Evolutionary conservation across 1,140 invertebrate species (phyloP).

Genomic region (Paralvinella palmiformis): DNA sequence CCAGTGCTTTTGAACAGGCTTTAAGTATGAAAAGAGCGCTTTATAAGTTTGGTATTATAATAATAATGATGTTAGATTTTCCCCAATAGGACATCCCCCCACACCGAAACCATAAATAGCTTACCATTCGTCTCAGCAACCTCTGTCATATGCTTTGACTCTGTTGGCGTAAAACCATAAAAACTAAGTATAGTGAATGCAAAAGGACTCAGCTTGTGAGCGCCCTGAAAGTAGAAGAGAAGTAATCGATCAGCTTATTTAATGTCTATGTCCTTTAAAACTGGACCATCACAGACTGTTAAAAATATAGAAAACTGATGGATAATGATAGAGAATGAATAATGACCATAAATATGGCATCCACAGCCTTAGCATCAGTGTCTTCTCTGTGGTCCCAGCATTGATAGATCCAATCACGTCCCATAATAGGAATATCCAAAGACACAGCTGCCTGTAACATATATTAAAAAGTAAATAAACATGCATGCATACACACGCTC

Average conservation of each 20-base stretch:
- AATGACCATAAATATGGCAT: slow-evolving; percentile 67
- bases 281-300: background rate
- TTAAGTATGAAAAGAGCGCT: no score
- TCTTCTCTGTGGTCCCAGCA: slow-evolving; percentile 72
- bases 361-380: slow-evolving; percentile 60
- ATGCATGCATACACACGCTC: no score
- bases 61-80: no score
- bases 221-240: slow-evolving; percentile 39
- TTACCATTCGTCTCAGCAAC: slow-evolving; percentile 70
- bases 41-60: no score
- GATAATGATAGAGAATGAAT: background rate
- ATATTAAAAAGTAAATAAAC: no score
- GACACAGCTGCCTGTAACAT: slow-evolving; percentile 64
- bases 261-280: slow-evolving; percentile 10
- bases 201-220: slow-evolving; percentile 78
- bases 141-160: slow-evolving; percentile 84
- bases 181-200: slow-evolving; percentile 79
- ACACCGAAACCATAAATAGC: slow-evolving; percentile 13
- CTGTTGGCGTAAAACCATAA: slow-evolving; percentile 79
- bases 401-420: slow-evolving; percentile 75
- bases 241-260: background rate
- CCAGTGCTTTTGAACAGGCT: no score
- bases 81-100: background rate
- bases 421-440: slow-evolving; percentile 81
- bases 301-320: background rate